Evolutionary conservation across 1,140 invertebrate genomes (phyloP), one percentile per base, ranked within the genome.

Genomic region (Nymphalis io): DNA sequence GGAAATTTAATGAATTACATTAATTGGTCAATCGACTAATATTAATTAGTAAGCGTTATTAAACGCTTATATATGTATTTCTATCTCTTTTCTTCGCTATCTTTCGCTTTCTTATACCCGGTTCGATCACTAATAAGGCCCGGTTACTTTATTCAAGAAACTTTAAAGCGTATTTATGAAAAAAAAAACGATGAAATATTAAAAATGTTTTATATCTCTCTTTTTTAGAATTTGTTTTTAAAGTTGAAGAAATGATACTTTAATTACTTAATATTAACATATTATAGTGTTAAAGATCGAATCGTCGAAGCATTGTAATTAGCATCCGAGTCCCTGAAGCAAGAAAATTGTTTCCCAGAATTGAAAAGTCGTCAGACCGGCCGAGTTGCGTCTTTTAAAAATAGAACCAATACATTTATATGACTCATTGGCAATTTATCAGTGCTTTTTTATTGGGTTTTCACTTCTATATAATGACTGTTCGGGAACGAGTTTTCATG

Each of bases 291-390:
- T 42, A n/a, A 42, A 12, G 2, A 13, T 42, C 40, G 27, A 33
- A 8, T 8, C 46, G 15, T 16, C 1, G 39, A 18, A 20, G 4
- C 33, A 42, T 42, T 20, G 12, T 33, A 68, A 68, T 68, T 68
- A 68, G 16, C 18, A 39, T 59, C 40, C 55, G 16, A 13, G 38
- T 59, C 40, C 55, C 57, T 61, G 60, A 61, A 46, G 38, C 63
- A 33, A 68, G 67, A 66, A 68, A 76, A 75, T 68, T 13, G 66
- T 69, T 76, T 76, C 75, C 39, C 59, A 69, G 75, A 76, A 76
- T 69, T 65, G 65, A 68, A 73, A 76, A 76, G 68, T 27, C 33
- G 68, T 69, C 58, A 39, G 61, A 74, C 75, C 72, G 74, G 74
- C 68, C 64, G 10, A 15, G 48, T 46, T 39, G 20, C 48, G 20